phyloP scores from a whole-genome alignment of 2,797 vertebrate species.

The Perdix hodgsoniae region DNA sequence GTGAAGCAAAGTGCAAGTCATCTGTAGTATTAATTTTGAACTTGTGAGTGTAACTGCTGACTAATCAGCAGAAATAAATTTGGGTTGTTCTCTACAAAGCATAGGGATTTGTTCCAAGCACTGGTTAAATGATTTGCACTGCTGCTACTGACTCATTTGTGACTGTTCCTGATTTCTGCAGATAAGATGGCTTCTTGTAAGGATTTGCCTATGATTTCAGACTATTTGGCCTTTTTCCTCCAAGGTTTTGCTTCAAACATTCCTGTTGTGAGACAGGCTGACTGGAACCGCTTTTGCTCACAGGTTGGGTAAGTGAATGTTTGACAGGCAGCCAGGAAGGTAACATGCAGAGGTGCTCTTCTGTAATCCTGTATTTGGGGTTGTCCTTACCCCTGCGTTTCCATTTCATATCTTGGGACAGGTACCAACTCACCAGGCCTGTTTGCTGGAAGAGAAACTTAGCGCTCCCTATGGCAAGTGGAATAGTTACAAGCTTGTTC shows the following conservation, averaged over 20 bases:
- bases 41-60: conserved; percentile 40
- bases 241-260: conserved; percentile 18
- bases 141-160: conserved; percentile 52
- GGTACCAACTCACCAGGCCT: background rate
- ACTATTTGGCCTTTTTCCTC: background rate
- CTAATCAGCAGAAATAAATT: conserved; percentile 60
- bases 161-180: conserved; percentile 35
- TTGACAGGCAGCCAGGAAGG: background rate
- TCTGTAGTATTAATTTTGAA: conserved; percentile 47
- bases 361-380: background rate
- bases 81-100: background rate
- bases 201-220: conserved; percentile 43
- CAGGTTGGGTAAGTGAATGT: background rate
- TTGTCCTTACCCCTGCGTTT: background rate
- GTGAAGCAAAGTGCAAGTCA: conserved; percentile 24
- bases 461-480: background rate
- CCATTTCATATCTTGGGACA: background rate
- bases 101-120: background rate
- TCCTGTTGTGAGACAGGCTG: background rate
- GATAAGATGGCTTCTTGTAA: conserved; percentile 22
- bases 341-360: background rate
- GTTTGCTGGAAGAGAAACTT: background rate
- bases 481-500: background rate
- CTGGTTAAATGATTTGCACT: conserved; percentile 47
- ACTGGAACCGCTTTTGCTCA: conserved; percentile 5